A percentile compares a stretch with the other conserved stretches of the same genome.
Evolutionary conservation across 2,888 invertebrate species (phyloP).

Genomic region (Pristionchus entomophagus): DNA sequence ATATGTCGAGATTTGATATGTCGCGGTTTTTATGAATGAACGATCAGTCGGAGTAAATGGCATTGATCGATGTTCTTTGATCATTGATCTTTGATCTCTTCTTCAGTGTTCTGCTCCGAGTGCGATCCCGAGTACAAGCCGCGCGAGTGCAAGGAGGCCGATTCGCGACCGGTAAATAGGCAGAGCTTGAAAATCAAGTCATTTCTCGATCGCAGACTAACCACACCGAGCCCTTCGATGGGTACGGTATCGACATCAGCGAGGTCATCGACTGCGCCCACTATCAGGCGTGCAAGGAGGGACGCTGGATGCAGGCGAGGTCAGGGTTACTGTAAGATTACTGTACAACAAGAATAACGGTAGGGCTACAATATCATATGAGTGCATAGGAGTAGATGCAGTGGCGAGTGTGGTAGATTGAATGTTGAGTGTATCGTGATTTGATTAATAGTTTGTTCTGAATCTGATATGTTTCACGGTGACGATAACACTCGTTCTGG

Average conservation of each 20-base stretch:
- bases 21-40: too few relatives aligned
- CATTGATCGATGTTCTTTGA: background rate
- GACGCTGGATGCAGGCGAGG: background rate
- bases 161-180: background rate
- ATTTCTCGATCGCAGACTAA: conserved; percentile 2
- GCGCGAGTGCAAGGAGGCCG: conserved; percentile 34
- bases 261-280: background rate
- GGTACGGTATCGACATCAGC: conserved; percentile 30
- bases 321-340: background rate
- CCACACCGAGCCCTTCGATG: conserved; percentile 9
- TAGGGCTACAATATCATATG: too few relatives aligned
- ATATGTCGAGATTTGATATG: too few relatives aligned
- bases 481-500: too few relatives aligned
- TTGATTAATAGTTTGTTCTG: too few relatives aligned
- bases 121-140: conserved; percentile 26
- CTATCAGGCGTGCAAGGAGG: conserved; percentile 22
- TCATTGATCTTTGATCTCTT: conserved; percentile 32
- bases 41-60: too few relatives aligned
- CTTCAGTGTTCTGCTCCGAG: conserved; percentile 29
- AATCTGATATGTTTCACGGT: too few relatives aligned
- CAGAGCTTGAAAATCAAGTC: background rate
- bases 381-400: too few relatives aligned
- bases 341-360: too few relatives aligned
- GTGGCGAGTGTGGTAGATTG: too few relatives aligned
- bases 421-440: too few relatives aligned